Conservation (phyloP, 1,140 invertebrate genomes). For the Anagrus nilaparvatae region DNA sequence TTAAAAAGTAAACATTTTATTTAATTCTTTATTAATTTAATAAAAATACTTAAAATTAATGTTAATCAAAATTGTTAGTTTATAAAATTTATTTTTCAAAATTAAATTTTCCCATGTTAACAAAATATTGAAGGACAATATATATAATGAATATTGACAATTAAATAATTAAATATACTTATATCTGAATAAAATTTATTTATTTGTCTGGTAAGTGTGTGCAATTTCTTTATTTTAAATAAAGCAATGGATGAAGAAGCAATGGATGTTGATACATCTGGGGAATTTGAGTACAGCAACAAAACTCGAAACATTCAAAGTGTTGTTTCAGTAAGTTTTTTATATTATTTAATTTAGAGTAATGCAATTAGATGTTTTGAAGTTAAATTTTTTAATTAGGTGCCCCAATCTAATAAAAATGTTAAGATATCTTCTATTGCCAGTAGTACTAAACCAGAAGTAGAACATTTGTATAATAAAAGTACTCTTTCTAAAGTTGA, state of each 20-base stretch:
- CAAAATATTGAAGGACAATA: no score
- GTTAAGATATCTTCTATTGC: slow-evolving; percentile 44
- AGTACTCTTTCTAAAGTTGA: slow-evolving; percentile 15
- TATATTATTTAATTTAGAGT: not conserved
- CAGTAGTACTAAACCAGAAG: slow-evolving; percentile 46
- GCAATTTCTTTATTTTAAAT: no score
- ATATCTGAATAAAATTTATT: no score
- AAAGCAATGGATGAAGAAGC: slow-evolving; percentile 12
- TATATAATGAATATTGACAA: no score
- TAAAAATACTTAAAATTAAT: no score
- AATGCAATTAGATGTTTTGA: not conserved
- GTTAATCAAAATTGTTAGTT: no score
- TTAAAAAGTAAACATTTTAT: no score
- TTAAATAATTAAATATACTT: no score
- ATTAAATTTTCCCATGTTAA: no score
- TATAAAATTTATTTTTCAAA: no score
- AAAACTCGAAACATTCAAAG: not conserved
- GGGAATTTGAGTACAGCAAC: slow-evolving; percentile 6
- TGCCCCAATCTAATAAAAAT: slow-evolving; percentile 17
- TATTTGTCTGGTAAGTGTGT: no score
- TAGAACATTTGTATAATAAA: slow-evolving; percentile 53
- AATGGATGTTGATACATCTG: slow-evolving; percentile 9
- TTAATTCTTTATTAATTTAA: no score
- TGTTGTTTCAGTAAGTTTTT: slow-evolving; percentile 4
- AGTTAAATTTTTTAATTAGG: slow-evolving; percentile 2